phyloP scores from a whole-genome alignment of 2,888 invertebrate species.

The Andrena haemorrhoa region DNA sequence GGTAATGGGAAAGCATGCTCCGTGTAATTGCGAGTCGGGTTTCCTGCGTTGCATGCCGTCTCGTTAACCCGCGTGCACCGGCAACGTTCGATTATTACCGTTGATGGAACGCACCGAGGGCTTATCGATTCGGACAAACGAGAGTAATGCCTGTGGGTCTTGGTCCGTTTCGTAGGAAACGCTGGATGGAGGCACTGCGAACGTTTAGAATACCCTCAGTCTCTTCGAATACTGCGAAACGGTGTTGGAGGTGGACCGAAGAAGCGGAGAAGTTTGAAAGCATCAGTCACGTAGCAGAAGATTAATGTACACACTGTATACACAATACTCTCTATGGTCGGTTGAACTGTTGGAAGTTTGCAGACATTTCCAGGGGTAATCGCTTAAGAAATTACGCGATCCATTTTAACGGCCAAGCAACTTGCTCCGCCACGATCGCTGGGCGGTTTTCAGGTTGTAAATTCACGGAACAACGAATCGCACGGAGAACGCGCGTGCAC shows the following conservation, averaged over 20 bases:
- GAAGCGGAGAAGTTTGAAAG: neutral
- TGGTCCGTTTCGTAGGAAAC: neutral
- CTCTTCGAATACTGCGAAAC: neutral
- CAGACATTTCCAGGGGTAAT: neutral
- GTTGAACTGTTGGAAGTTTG: neutral
- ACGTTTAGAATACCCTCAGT: neutral
- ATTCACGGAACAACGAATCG: slow-evolving; percentile 2
- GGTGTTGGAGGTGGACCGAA: neutral
- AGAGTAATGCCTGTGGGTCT: neutral
- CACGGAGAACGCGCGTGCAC: neutral
- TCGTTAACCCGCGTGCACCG: neutral
- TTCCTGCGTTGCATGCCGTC: neutral
- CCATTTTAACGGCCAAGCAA: neutral
- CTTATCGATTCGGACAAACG: neutral
- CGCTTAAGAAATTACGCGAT: slow-evolving; percentile 15
- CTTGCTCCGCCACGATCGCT: neutral
- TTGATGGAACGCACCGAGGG: neutral
- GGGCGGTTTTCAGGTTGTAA: neutral
- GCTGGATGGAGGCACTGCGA: neutral
- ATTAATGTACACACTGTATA: too few species aligned
- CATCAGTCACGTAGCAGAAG: slow-evolving; percentile 5
- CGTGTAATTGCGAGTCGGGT: neutral
- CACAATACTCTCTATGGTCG: neutral
- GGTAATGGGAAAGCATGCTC: slow-evolving; percentile 16
- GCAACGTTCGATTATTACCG: neutral